These are phyloP conservation scores for Chiroxiphia lanceolata DNA, from an alignment of 2,797 vertebrate species.

Conservation along the genomic window DNA sequence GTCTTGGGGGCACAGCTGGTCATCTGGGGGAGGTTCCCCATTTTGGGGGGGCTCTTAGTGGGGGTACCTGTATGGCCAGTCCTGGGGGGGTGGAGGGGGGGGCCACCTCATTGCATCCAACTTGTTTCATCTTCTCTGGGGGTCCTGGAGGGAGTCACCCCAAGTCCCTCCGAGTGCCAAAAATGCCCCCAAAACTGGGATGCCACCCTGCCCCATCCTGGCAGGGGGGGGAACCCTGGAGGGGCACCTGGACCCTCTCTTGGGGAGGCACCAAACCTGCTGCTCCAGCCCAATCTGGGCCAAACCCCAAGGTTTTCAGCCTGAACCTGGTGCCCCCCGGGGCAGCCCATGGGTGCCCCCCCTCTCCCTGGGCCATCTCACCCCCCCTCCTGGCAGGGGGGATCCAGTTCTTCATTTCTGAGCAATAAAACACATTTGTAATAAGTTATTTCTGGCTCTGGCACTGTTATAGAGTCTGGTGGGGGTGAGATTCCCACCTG, in stretches of 20 bases:
- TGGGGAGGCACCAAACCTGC: not conserved
- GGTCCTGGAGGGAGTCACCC: rapidly evolving
- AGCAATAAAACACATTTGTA: constrained; percentile 57
- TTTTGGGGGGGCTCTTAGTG: rapidly evolving
- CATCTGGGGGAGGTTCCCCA: not conserved
- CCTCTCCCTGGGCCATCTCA: not conserved
- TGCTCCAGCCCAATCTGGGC: rapidly evolving
- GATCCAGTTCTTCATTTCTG: not conserved
- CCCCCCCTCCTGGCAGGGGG: not conserved
- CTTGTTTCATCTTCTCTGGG: not conserved
- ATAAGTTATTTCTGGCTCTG: not conserved
- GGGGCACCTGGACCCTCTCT: not conserved
- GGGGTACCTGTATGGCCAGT: not conserved
- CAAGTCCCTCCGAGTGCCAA: rapidly evolving
- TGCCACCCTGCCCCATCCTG: not conserved
- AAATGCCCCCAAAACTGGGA: not conserved
- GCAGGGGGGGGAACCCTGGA: not conserved
- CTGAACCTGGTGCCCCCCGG: not conserved
- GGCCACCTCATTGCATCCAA: not conserved
- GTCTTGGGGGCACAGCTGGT: not conserved
- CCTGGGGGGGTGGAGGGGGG: rapidly evolving
- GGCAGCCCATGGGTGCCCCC: not conserved
- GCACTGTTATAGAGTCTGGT: not conserved
- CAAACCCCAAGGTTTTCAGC: not conserved
- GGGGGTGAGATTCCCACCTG: not conserved